phyloP scores from a whole-genome alignment of 2,888 invertebrate species.

The Aphodius granarius region DNA sequence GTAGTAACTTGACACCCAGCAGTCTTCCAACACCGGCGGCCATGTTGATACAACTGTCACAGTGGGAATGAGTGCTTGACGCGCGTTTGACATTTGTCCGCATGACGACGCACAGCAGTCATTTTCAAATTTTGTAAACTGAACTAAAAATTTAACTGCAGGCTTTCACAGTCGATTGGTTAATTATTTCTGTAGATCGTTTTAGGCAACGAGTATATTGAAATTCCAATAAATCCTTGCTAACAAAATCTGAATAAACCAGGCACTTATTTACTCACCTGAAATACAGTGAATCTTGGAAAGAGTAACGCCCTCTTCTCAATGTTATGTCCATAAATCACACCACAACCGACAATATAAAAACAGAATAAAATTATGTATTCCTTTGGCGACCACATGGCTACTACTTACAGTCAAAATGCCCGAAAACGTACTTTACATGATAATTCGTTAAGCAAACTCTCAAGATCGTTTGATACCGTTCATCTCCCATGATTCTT shows the following conservation, averaged over 20 bases:
- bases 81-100: no score
- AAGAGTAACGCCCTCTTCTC: constrained; percentile 14
- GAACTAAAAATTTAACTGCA: no score
- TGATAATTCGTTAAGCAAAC: not conserved
- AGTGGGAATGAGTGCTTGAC: no score
- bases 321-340: not conserved
- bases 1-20: not conserved
- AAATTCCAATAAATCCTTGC: not conserved
- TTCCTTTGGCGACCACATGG: not conserved
- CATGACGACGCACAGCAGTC: no score
- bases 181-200: not conserved
- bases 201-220: not conserved
- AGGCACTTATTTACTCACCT: constrained; percentile 10
- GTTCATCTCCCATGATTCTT: not conserved
- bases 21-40: not conserved
- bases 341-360: not conserved
- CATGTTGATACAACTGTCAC: not conserved
- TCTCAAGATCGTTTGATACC: not conserved
- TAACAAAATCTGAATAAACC: not conserved
- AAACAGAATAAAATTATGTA: not conserved
- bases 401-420: not conserved
- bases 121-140: no score
- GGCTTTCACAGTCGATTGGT: no score
- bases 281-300: constrained; percentile 16
- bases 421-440: not conserved